phyloP scores from a whole-genome alignment of 2,888 invertebrate species.

The Apotomis capreana region DNA sequence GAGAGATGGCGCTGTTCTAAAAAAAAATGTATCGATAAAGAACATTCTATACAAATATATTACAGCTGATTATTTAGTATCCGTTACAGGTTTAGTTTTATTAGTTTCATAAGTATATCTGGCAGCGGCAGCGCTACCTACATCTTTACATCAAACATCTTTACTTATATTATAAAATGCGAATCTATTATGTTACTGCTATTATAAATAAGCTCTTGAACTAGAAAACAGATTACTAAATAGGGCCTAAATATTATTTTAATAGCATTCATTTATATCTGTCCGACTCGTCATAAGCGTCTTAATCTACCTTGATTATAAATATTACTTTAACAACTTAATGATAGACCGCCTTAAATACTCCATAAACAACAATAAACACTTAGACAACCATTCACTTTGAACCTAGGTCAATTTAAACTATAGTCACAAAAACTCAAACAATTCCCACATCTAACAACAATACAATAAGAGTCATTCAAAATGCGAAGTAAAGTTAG shows the following conservation, averaged over 20 bases:
- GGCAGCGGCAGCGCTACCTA: no score
- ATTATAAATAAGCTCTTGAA: slow-evolving; percentile 14
- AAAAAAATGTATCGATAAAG: no score
- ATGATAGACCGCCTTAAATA: slow-evolving; percentile 6
- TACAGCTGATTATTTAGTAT: no score
- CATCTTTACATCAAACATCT: no score
- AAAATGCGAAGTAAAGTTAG: slow-evolving; percentile 4
- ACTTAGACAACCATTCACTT: slow-evolving; percentile 16
- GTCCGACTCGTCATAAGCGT: slow-evolving; percentile 4
- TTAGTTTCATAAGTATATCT: no score
- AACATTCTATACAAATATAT: no score
- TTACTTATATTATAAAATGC: no score
- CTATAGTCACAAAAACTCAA: background rate
- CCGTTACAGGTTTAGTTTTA: no score
- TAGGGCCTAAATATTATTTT: background rate
- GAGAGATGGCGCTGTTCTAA: no score
- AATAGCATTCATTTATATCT: background rate
- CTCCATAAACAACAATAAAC: slow-evolving; percentile 25
- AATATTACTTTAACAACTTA: slow-evolving; percentile 12
- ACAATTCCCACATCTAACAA: slow-evolving; percentile 4
- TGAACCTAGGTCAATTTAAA: slow-evolving; percentile 27
- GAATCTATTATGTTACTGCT: no score
- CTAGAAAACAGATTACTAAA: background rate
- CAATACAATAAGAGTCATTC: slow-evolving; percentile 37
- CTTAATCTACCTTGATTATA: slow-evolving; percentile 11